Base-by-base conservation (phyloP, 2,888 invertebrate genomes). In the Harpalus rubripes region DNA sequence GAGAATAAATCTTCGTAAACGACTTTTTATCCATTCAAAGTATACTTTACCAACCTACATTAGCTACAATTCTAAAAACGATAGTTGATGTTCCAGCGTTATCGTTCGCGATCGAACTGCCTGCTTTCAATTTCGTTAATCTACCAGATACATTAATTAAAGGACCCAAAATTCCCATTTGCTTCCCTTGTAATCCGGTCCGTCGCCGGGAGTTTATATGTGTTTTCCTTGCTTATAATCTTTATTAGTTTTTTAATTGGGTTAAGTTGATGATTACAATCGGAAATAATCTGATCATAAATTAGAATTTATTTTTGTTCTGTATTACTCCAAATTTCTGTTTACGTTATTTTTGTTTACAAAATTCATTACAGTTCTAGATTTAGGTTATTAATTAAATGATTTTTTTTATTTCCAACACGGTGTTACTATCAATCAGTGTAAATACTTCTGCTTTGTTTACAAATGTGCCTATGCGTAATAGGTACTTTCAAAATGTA, bases 101-200 rank as follows among this genome's bases (percentile, higher is more conserved):
- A 72, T 72, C 44, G 68, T 32, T 39, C 68, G 72, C 72, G 18
- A 44, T 44, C 72, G 72, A 16, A 1, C 72, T 44, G 68, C 0
- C 18, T 18, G 72, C 59, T 59, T 79, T 79, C 79, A 79, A 79
- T 79, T 79, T 59, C 61, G 52, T 32, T 79, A 79, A 79, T 79
- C 79, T 79, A 61, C 39, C 61, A 59, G 59, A 15, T 15, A 32
- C 79, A 61, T 79, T 79, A 79, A 79, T 79, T 79, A 59, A 79
- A 79, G 79, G 59, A 58, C 59, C 79, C 79, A 79, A 79, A 79
- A 79, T 79, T 79, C 59, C 39, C 79, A 79, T 79, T 79, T 79
- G 79, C 59, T 18, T 10, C 79, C 59, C 79, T 1, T 58, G 59
- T 79, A 79, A 79, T 79, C 79, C 79, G 79, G 16, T 59, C 39